Evolutionary conservation across 2,797 vertebrate genomes (phyloP), one percentile per base, ranked within the genome.

Genomic region (Siniperca undulata): DNA sequence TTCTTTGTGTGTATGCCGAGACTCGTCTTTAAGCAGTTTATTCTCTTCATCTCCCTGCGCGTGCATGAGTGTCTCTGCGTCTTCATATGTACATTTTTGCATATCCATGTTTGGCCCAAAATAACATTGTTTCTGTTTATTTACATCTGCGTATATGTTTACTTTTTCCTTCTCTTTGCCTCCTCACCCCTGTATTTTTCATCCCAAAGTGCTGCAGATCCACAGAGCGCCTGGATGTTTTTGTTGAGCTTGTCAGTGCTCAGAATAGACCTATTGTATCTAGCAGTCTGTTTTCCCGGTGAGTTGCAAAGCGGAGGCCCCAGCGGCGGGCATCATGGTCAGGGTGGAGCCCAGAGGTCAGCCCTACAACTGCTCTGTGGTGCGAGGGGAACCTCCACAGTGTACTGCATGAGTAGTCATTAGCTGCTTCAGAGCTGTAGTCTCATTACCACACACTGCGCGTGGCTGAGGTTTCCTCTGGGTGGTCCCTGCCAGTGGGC

Each of bases 1-100:
- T 72, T 88, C 80, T 94, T 87, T 93, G 89, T 93, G 86, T 44
- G 84, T 73, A 4, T 81, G 86, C 81, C 60, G 81, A 72, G 80
- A 68, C 80, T 87, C 62, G 16, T 90, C 74, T 90, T 87, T 82
- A 81, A 87, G 86, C 87, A 55, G n/a, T 86, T 88, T 68, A 85
- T 81, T 92, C 81, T 79, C 79, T 75, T 56, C 71, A 74, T 87
- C 87, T 86, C 0, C 22, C 62, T 74, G 65, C 72, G 11, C 84
- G 53, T 76, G 86, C 70, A 52, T 3, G 40, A 71, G 69, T 74
- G 77, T 60, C 10, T n/a, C 46, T 30, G 34, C 34, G 4, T 77
- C 78, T 80, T 48, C 44, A 46, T 22, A 24, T 80, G 80, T 64
- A 61, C 34, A 14, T 87, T 79, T 90, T 79, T 85, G 66, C 79